phyloP scores from a whole-genome alignment of 2,113 vertebrate genomes.

The Solea solea region DNA sequence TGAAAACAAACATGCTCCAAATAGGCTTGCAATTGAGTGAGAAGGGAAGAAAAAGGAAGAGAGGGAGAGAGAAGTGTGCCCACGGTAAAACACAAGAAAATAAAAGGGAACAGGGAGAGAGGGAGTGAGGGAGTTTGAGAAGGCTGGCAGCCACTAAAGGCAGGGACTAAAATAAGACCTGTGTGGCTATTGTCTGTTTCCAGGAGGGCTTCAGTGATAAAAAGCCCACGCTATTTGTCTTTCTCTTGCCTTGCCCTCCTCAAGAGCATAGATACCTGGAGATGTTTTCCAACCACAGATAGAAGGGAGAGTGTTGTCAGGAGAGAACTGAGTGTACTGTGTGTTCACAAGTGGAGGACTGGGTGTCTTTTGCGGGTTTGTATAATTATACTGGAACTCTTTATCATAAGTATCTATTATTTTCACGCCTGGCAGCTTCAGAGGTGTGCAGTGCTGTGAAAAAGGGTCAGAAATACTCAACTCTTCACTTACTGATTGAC shows the following conservation, averaged over 20 bases:
- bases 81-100: conserved; percentile 75
- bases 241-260: conserved; percentile 71
- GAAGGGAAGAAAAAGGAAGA: conserved; percentile 70
- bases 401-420: conserved; percentile 74
- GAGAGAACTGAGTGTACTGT: conserved; percentile 26
- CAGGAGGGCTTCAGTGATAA: conserved; percentile 79
- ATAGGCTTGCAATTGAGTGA: conserved; percentile 80
- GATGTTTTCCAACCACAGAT: conserved; percentile 55
- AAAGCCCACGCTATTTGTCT: conserved; percentile 81
- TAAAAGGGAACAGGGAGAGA: conserved; percentile 71
- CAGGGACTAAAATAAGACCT: conserved; percentile 80
- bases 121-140: conserved; percentile 70
- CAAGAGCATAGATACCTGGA: conserved; percentile 72
- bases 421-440: conserved; percentile 71
- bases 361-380: conserved; percentile 56
- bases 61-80: conserved; percentile 69
- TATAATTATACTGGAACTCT: conserved; percentile 71
- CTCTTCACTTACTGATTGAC: conserved; percentile 74
- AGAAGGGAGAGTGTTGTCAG: conserved; percentile 44
- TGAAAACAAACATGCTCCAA: conserved; percentile 83
- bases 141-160: conserved; percentile 74
- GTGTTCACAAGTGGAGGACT: conserved; percentile 49
- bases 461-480: conserved; percentile 70
- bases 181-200: conserved; percentile 79
- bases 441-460: conserved; percentile 46